Evolutionary conservation across 2,797 vertebrate genomes (phyloP).

Genomic region (Enteromius fasciolatus): DNA sequence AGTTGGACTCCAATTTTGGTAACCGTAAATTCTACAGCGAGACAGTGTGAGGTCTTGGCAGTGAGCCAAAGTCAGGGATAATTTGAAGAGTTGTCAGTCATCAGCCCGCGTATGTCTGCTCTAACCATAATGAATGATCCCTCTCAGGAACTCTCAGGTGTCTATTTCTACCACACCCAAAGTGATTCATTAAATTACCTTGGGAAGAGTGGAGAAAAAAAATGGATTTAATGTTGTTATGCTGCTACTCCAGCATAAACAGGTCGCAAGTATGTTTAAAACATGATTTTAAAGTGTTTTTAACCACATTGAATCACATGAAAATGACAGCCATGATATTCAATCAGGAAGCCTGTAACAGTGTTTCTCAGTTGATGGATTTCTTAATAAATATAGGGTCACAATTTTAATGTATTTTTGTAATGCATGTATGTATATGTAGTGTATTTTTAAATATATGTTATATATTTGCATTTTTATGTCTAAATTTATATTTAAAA

Average conservation of each 20-base stretch:
- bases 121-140: not conserved
- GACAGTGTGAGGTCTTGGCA: not conserved
- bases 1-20: conserved; percentile 10
- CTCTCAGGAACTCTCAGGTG: not conserved
- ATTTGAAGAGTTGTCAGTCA: conserved; percentile 29
- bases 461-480: not conserved
- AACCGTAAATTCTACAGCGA: not conserved
- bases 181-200: not conserved
- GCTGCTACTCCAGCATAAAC: not conserved
- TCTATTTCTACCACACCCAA: not conserved
- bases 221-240: not conserved
- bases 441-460: not conserved
- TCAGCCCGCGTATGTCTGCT: not conserved
- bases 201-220: not conserved
- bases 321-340: conserved; percentile 1
- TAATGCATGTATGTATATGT: not conserved
- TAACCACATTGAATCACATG: conserved; percentile 28
- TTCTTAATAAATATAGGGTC: not conserved
- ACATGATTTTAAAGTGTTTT: not conserved
- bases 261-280: not conserved
- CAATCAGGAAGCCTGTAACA: not conserved
- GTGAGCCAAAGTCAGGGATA: not conserved
- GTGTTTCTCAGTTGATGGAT: conserved; percentile 11
- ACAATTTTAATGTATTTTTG: not conserved
- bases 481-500: not conserved